Evolutionary conservation across 2,797 vertebrate species (phyloP), one percentile per base, ranked within the genome.

Genomic region (Liparis tanakae): DNA sequence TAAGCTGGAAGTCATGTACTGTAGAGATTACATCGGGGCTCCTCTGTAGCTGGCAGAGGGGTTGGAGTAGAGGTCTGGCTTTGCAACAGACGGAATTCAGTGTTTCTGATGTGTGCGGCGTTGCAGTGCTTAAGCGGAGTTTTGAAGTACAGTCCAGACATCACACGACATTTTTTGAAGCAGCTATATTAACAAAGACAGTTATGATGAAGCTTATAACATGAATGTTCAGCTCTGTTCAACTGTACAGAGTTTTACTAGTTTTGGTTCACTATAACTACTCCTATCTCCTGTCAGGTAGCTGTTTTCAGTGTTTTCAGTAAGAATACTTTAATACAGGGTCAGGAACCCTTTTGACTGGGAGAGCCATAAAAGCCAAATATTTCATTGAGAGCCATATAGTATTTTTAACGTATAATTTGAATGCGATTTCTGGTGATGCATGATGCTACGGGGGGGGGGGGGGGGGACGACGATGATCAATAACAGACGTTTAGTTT

Each of bases 1-100:
- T 37, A 8, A 50, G 62, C 80, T 67, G 65, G 78, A 84, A 80
- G 84, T 84, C 71, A 82, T 84, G 74, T 25, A 34, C 51, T 25
- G 61, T 51, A 53, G 10, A 33, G 76, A 70, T 85, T 66, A 60
- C 39, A 25, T 12, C 0, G 4, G 17, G 39, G 4, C 74, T 74
- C 37, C 61, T 75, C 62, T 22, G 10, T 0, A 50, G 72, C 54
- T 81, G 68, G 63, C 70, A 67, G 67, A 13, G 57, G 51, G 51
- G 69, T 83, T 75, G 51, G 37, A 70, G 66, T 8, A 37, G 51
- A 67, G 59, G 37, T 64, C 63, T 57, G 69, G 58, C 58, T 73
- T 67, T 46, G 20, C 12, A n/a, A 57, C 70, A 85, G 72, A 74
- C 37, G 79, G 56, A 86, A 71, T 72, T 64, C 71, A 55, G 20